Base-by-base conservation (phyloP, 2,113 vertebrate species). In the Pelodiscus sinensis region DNA sequence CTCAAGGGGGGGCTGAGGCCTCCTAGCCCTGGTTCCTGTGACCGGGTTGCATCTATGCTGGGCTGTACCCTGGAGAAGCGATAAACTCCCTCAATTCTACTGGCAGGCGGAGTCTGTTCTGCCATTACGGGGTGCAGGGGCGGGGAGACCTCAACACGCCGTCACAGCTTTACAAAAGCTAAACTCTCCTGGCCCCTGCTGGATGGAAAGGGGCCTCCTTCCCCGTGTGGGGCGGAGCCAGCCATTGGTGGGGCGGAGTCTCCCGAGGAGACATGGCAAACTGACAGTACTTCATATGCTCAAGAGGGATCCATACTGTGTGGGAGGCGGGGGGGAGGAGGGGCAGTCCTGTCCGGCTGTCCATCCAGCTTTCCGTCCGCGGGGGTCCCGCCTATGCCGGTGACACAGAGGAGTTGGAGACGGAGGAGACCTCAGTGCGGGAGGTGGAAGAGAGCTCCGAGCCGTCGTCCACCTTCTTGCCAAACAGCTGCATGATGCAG, bases 401-500 rank as follows among this genome's bases (percentile, higher is more conserved):
- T 73, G 98, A 97, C 93, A 99, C 98, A 2, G 99, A 99, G 77
- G 98, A 98, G 78, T 93, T 97, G 80, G 97, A 97, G 50, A 97
- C 96, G n/a, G 97, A 97, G 8, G 97, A 97, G 27, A 98, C 98
- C 89, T 99, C 99, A 80, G 98, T 99, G 93, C 97, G 98, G 92
- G 98, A 99, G 44, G 96, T 27, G 85, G 98, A 97, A 68, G 98
- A 99, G 58, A 98, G 94, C 95, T 99, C 98, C 77, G 98, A 99
- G 57, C 97, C 97, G 87, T 99, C 99, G 9, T 99, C 98, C 75
- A 97, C 98, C 93, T 98, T 97, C 97, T 98, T 99, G 54, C 99
- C 99, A 96, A 99, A 99, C 71, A 99, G 98, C 93, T 99, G 98
- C 97, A 98, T 94, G 95, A 99, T 99, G 96, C 98, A 99, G 93